These are phyloP conservation scores for Dromius quadrimaculatus DNA, from an alignment of 2,888 invertebrate species.

Conservation along the genomic window DNA sequence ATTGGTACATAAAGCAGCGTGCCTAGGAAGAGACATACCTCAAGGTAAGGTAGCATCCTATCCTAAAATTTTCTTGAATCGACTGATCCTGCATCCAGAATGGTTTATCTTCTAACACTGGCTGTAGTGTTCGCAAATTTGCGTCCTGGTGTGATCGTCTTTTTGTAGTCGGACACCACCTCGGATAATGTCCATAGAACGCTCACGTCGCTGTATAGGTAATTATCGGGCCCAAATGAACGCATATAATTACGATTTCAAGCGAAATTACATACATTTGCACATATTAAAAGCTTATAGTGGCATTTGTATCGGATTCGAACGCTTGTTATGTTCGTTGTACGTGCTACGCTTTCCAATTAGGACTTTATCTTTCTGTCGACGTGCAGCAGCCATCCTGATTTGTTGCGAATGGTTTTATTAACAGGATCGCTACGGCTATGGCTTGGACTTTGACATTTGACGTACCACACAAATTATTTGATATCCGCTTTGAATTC, in stretches of 20 bases:
- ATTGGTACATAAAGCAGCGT: no score
- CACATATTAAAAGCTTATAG: slow-evolving; percentile 51
- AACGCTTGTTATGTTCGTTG: slow-evolving; percentile 29
- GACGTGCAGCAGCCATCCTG: slow-evolving; percentile 16
- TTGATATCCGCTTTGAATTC: no score
- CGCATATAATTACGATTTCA: slow-evolving; percentile 51
- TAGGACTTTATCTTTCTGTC: slow-evolving; percentile 48
- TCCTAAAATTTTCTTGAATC: no score
- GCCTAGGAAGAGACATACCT: no score
- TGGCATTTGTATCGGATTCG: slow-evolving; percentile 46
- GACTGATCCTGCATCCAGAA: no score
- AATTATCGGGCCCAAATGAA: slow-evolving; percentile 48
- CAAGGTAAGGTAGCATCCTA: no score
- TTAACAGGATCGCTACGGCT: slow-evolving; percentile 32
- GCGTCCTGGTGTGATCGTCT: not conserved
- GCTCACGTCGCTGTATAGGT: slow-evolving; percentile 30
- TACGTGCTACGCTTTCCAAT: slow-evolving; percentile 43
- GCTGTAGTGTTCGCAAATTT: not conserved
- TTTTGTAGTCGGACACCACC: not conserved
- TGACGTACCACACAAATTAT: no score
- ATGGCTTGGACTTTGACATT: no score
- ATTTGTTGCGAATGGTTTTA: slow-evolving; percentile 41
- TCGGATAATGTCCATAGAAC: slow-evolving; percentile 13
- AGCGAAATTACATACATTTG: slow-evolving; percentile 50
- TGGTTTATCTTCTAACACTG: no score